These are phyloP conservation scores for Xyrauchen texanus DNA, from an alignment of 2,113 vertebrate genomes.

Conservation along the genomic window DNA sequence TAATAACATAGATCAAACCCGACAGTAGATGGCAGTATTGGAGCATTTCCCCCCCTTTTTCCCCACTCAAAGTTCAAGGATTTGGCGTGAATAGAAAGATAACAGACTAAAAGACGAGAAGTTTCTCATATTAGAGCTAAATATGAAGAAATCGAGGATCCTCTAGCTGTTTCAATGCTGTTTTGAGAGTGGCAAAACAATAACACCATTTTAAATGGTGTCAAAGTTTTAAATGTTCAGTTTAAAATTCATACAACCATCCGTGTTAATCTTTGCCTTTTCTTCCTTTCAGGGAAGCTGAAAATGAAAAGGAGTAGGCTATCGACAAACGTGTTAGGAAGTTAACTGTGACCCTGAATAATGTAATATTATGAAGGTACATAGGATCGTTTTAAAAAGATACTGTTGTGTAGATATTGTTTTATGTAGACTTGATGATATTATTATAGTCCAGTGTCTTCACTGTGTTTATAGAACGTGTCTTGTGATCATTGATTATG, in stretches of 20 bases:
- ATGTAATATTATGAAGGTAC: background rate
- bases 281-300: background rate
- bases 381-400: background rate
- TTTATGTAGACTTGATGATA: background rate
- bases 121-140: too few species aligned
- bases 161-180: background rate
- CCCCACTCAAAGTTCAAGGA: background rate
- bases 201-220: background rate
- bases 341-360: slow-evolving; percentile 9
- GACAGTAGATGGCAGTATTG: slow-evolving; percentile 50
- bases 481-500: background rate
- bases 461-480: background rate
- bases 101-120: too few species aligned
- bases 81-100: background rate
- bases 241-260: background rate
- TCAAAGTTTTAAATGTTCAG: slow-evolving; percentile 1
- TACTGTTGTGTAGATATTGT: background rate
- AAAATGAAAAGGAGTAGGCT: background rate
- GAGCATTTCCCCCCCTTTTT: background rate
- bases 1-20: too few species aligned
- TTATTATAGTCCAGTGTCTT: background rate
- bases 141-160: background rate
- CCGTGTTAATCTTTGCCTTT: background rate
- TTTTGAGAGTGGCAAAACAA: slow-evolving; percentile 1
- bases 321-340: background rate